Conservation (phyloP, 2,888 invertebrate species). For the Sussaba pulchella region DNA sequence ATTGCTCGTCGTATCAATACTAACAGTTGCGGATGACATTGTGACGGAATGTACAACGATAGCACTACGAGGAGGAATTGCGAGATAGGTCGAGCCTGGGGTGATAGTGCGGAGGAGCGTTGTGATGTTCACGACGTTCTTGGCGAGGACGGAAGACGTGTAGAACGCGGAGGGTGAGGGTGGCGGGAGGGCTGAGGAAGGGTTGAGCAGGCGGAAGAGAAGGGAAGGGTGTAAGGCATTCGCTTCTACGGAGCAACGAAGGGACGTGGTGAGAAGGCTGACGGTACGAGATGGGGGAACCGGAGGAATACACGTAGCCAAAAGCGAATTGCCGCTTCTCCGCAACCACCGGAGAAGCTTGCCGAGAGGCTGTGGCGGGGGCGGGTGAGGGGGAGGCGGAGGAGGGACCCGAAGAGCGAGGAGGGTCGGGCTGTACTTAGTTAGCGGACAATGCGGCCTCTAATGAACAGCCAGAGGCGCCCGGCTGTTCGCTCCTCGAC, state of each 20-base stretch:
- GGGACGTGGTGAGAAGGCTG: constrained; percentile 33
- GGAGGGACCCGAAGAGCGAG: constrained; percentile 56
- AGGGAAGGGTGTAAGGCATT: neutral
- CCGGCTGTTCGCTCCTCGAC: constrained; percentile 73
- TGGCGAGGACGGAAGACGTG: constrained; percentile 39
- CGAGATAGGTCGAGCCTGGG: constrained; percentile 67
- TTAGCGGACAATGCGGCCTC: constrained; percentile 84
- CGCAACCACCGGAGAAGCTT: constrained; percentile 30
- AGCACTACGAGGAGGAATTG: constrained; percentile 6
- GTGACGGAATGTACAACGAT: constrained; percentile 16
- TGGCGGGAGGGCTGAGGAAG: too few relatives aligned
- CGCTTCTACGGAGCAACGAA: constrained; percentile 9
- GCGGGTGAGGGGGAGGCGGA: too few relatives aligned
- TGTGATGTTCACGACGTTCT: constrained; percentile 45
- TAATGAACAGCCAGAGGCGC: constrained; percentile 84
- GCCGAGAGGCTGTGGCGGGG: too few relatives aligned
- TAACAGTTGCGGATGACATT: constrained; percentile 26
- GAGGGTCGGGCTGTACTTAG: constrained; percentile 80
- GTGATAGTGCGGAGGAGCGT: constrained; percentile 19
- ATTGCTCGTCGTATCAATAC: too few relatives aligned
- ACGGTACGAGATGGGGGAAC: constrained; percentile 48
- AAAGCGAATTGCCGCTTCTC: constrained; percentile 40
- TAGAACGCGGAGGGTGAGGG: too few relatives aligned
- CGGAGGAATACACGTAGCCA: constrained; percentile 42
- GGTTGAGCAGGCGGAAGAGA: too few relatives aligned